Base-by-base conservation (phyloP, 2,888 invertebrate genomes). In the Orchesellides sinensis region DNA sequence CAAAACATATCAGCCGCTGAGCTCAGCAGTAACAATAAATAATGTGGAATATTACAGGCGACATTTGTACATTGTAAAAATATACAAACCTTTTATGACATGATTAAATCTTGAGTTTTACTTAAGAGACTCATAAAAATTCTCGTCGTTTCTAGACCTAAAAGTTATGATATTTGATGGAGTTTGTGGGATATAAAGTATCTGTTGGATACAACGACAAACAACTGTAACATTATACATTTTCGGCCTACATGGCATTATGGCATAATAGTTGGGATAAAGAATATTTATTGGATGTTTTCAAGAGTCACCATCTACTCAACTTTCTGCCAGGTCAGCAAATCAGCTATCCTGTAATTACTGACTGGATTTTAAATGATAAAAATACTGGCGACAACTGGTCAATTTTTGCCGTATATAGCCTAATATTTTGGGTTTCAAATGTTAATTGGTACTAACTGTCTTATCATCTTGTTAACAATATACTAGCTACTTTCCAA, bases 81-180 rank as follows among this genome's bases (percentile, higher is more conserved):
- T 32, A 61, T 29, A n/a, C 23, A 32, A 14, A 32, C 29, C 61
- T 61, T 61, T 61, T 61, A 61, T 61, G 61, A 61, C 61, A 61
- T 17, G 32, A 17, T 29, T 29, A 61, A 61, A 61, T 61, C 61
- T 61, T 32, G 61, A 32, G 29, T 61, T 61, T 61, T 61, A 4
- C 61, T 27, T n/a, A 25, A n/a, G 17, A 17, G 19, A 17, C 2
- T 10, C 61, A 32, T 61, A 61, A 61, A 61, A 56, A 23, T 25
- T 56, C 6, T n/a, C 27, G 27, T 25, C 56, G 25, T 56, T 56
- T 56, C 27, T 56, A 14, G 8, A 10, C 23, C 27, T 25, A 8
- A 19, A 52, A 52, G n/a, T 21, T 52, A 40, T 40, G 10, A 14
- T n/a, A 40, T 40, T n/a, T 40, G 14, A 40, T 14, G 32, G n/a